Base-by-base conservation (phyloP, 2,113 vertebrate species). In the Todiramphus saurophagus region DNA sequence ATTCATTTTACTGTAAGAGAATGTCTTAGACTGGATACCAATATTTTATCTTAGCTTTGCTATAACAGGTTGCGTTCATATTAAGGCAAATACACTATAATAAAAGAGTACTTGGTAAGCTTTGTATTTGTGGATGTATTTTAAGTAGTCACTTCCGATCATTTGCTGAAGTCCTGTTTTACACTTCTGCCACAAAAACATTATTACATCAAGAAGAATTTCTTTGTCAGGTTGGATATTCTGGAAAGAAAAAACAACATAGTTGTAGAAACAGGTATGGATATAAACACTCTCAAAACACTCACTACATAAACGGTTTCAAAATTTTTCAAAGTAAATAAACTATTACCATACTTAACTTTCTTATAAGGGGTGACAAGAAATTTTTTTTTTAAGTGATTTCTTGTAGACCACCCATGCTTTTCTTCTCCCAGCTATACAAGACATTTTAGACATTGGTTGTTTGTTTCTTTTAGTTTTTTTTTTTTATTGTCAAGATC, bases 101-200 rank as follows among this genome's bases (percentile, higher is more conserved):
- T 76, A 91, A 95, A 80, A 17, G 55, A 98, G 96, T 98, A 98
- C 98, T 50, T 98, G 97, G 60, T 97, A 97, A 87, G 96, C 90
- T 78, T 97, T 97, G 39, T 97, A 91, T 96, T 97, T 98, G 73
- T 97, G 92, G 20, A 91, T 79, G 51, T 96, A 95, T 59, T 97
- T 97, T 70, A 94, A 68, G 48, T 88, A 97, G 60, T 98, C 97
- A 78, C 43, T 94, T 88, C 94, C 97, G 83, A 93, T 93, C 20
- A 63, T 72, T 56, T 94, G 95, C 82, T 98, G 98, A 89, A 99
- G 94, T 81, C 97, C 98, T 2, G 12, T 27, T 96, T 99, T 99
- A 90, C 99, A 98, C 72, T 98, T 99, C 82, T 97, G 96, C 99
- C 99, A 99, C 43, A 99, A 95, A 95, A 98, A 98, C 85, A 98